These are phyloP conservation scores for Bacillus rossius DNA, from an alignment of 1,140 invertebrate genomes.

Conservation along the genomic window DNA sequence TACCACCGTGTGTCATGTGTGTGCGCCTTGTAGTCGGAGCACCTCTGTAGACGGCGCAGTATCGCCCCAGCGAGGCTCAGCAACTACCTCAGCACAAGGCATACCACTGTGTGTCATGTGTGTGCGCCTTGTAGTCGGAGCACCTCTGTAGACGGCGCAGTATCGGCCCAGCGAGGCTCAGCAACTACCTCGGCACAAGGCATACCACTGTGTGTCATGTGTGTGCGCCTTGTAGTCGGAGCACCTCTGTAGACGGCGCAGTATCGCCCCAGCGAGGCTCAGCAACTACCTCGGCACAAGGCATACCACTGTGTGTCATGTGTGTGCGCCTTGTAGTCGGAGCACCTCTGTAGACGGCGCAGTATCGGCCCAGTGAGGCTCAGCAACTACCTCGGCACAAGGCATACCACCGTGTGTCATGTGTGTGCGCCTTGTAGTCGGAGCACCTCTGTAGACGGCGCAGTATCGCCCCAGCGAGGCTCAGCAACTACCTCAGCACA, in stretches of 20 bases:
- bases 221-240: no score
- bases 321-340: no score
- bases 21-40: no score
- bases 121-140: no score
- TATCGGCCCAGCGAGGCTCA: conserved; percentile 56
- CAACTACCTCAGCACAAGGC: conserved; percentile 49
- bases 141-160: conserved; percentile 53
- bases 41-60: conserved; percentile 52
- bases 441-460: conserved; percentile 50
- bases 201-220: no score
- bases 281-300: conserved; percentile 52
- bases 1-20: no score
- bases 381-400: conserved; percentile 51
- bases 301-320: no score
- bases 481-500: conserved; percentile 52
- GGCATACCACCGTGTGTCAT: no score
- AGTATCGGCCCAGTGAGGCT: conserved; percentile 56
- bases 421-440: no score
- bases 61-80: conserved; percentile 56
- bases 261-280: conserved; percentile 53
- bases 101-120: no score
- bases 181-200: conserved; percentile 49
- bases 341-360: conserved; percentile 50
- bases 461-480: conserved; percentile 54
- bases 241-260: conserved; percentile 53